Evolutionary conservation across 1,140 invertebrate species (phyloP).

Genomic region (Hyles euphorbiae): DNA sequence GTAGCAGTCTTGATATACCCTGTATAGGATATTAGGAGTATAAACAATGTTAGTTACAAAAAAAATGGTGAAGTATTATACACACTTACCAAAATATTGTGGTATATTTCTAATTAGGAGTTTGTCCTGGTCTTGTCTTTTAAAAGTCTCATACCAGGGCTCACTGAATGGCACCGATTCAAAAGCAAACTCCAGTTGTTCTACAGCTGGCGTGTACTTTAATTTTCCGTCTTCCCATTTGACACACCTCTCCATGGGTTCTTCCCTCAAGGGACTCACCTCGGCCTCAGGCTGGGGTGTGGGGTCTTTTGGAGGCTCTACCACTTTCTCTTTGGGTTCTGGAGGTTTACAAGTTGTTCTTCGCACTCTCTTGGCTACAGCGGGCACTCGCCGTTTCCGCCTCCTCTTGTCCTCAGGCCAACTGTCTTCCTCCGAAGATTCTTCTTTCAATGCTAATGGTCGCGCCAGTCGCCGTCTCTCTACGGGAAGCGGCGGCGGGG

Average conservation of each 20-base stretch:
- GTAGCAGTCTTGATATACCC: no score
- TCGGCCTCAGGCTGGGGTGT: constrained; percentile 19
- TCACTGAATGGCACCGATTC: constrained; percentile 83
- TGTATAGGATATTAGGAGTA: no score
- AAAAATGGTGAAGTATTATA: constrained; percentile 5
- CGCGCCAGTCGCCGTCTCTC: constrained; percentile 55
- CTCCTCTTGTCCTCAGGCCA: constrained; percentile 55
- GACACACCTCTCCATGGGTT: constrained; percentile 50
- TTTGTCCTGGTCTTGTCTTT: constrained; percentile 82
- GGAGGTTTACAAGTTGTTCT: constrained; percentile 26
- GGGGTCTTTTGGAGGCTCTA: constrained; percentile 6
- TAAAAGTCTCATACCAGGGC: constrained; percentile 87
- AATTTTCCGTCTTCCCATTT: constrained; percentile 64
- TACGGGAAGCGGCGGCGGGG: constrained; percentile 27
- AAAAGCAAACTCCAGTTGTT: constrained; percentile 84
- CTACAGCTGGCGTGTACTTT: constrained; percentile 77
- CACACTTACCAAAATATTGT: constrained; percentile 62
- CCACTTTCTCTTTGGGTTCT: constrained; percentile 13
- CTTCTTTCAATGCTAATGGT: constrained; percentile 57
- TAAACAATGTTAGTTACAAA: no score
- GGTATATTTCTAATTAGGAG: constrained; percentile 73
- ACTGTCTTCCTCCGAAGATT: constrained; percentile 64
- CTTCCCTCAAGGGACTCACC: constrained; percentile 48
- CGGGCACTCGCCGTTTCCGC: constrained; percentile 39
- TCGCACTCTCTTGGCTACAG: constrained; percentile 30